Evolutionary conservation across 1,140 invertebrate species (phyloP).

Genomic region (Protaetia brevitarsis): DNA sequence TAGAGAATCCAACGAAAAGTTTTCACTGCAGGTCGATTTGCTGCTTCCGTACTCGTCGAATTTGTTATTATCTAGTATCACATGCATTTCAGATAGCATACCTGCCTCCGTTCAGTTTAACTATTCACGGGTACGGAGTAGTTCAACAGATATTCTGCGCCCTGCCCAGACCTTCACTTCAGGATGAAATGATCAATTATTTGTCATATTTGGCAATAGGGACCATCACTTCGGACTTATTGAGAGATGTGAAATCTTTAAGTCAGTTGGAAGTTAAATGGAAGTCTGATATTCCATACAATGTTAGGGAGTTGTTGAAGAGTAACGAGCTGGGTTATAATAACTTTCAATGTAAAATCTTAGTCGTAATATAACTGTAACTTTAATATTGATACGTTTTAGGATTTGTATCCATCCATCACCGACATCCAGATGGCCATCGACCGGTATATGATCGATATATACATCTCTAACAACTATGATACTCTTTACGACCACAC

Average conservation of each 20-base stretch:
- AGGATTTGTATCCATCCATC: conserved; percentile 34
- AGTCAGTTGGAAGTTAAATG: conserved; percentile 1
- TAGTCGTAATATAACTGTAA: background rate
- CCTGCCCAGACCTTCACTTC: conserved; percentile 36
- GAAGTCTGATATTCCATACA: conserved; percentile 21
- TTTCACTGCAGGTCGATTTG: conserved; percentile 34
- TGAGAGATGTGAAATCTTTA: conserved; percentile 24
- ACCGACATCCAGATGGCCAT: conserved; percentile 51
- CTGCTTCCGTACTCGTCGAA: background rate
- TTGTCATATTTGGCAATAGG: conserved; percentile 39
- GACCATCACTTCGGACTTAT: conserved; percentile 34
- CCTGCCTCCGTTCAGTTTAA: conserved; percentile 40
- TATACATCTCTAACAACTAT: conserved; percentile 39
- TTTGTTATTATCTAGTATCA: background rate
- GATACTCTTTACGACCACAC: conserved; percentile 34
- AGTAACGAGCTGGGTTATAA: conserved; percentile 43
- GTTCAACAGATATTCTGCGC: conserved; percentile 47
- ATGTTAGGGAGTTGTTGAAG: conserved; percentile 6
- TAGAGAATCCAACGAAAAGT: conserved; percentile 37
- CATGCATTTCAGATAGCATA: conserved; percentile 40
- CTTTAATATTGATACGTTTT: conserved; percentile 19
- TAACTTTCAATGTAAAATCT: conserved; percentile 33
- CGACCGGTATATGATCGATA: conserved; percentile 45
- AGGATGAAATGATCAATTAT: conserved; percentile 32
- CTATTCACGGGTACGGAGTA: conserved; percentile 44